Conservation (phyloP, 2,888 invertebrate species). For the Platerodrilus igneus region DNA sequence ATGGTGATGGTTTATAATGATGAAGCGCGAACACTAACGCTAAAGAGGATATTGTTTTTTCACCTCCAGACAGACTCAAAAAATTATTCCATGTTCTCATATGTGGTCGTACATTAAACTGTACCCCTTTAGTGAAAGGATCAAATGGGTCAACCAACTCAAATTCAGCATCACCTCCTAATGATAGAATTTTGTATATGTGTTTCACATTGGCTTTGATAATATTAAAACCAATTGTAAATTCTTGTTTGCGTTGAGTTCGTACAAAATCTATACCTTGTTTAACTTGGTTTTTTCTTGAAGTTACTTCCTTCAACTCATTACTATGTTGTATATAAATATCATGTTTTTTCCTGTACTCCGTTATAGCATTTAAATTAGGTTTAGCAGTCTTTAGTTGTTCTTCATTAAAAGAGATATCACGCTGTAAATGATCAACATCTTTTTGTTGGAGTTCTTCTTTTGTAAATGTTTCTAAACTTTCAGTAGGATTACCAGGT, state of each 20-base stretch:
- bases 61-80: constrained; percentile 94
- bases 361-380: constrained; percentile 68
- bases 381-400: constrained; percentile 63
- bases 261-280: constrained; percentile 62
- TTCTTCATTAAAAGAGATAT: constrained; percentile 56
- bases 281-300: constrained; percentile 72
- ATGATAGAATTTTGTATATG: constrained; percentile 97
- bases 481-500: constrained; percentile 46
- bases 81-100: constrained; percentile 99
- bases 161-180: constrained; percentile 95
- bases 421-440: constrained; percentile 56
- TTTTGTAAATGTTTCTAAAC: constrained; percentile 54
- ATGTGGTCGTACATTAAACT: constrained; percentile 93
- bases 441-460: constrained; percentile 63
- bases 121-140: constrained; percentile 94
- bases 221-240: constrained; percentile 79
- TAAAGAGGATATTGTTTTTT: constrained; percentile 94
- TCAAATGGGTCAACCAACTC: constrained; percentile 92
- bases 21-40: constrained; percentile 96
- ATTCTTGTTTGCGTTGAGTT: constrained; percentile 73
- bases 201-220: constrained; percentile 90
- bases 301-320: constrained; percentile 77
- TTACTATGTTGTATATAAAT: constrained; percentile 68
- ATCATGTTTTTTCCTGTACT: constrained; percentile 67
- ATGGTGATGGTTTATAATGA: constrained; percentile 95